phyloP scores from a whole-genome alignment of 1,140 invertebrate species.

The Rhizoglyphus robini region DNA sequence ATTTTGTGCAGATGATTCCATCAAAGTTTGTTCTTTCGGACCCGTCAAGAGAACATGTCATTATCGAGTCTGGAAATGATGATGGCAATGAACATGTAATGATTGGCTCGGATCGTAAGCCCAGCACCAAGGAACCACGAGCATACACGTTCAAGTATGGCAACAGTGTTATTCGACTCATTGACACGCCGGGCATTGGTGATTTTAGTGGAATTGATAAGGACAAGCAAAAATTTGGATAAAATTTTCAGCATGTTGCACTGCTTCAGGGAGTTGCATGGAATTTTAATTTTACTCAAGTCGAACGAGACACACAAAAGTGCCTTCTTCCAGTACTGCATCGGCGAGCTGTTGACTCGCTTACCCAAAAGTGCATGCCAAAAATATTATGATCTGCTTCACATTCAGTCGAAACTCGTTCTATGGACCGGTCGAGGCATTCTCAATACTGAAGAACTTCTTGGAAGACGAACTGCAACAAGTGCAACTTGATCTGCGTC shows the following conservation, averaged over 20 bases:
- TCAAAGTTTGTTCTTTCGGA: not conserved
- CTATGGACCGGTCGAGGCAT: too few species aligned
- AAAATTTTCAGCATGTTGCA: conserved; percentile 25
- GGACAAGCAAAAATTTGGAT: conserved; percentile 28
- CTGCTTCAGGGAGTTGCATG: conserved; percentile 25
- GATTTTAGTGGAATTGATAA: conserved; percentile 27
- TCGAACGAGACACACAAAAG: conserved; percentile 21
- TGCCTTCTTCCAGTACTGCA: conserved; percentile 20
- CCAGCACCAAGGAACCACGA: conserved; percentile 4
- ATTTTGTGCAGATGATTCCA: not conserved
- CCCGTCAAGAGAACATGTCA: not conserved
- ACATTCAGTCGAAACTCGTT: too few species aligned
- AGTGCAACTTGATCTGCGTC: too few species aligned
- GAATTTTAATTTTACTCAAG: too few species aligned
- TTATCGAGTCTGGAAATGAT: not conserved
- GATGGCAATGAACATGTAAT: not conserved
- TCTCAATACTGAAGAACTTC: too few species aligned
- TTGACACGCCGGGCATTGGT: conserved; percentile 31
- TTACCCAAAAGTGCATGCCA: too few species aligned
- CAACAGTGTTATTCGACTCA: conserved; percentile 23
- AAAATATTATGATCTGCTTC: too few species aligned
- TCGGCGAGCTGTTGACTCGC: too few species aligned
- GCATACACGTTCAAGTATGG: conserved; percentile 22
- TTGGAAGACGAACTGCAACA: too few species aligned
- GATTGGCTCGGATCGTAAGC: not conserved